Evolutionary conservation across 2,113 vertebrate species (phyloP).

Genomic region (Mellivora capensis): DNA sequence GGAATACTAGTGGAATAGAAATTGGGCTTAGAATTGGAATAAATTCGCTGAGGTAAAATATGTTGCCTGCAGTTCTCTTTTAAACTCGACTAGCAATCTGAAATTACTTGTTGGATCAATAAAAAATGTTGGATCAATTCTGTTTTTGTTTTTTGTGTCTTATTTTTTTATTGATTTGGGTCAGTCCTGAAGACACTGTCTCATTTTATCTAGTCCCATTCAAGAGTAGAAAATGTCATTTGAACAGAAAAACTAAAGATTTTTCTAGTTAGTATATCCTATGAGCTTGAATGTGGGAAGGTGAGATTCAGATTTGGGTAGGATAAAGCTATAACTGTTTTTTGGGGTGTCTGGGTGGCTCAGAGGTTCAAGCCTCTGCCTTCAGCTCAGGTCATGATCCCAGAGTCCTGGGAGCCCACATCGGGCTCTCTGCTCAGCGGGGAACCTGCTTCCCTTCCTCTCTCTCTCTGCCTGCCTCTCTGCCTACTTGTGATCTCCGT

Average conservation of each 20-base stretch:
- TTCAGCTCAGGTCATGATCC: too few relatives aligned
- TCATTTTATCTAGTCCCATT: neutral
- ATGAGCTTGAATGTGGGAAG: neutral
- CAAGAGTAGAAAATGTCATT: constrained; percentile 4
- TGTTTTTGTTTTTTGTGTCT: neutral
- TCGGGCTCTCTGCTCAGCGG: too few relatives aligned
- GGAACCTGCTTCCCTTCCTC: too few relatives aligned
- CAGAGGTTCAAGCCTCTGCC: too few relatives aligned
- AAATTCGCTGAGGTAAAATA: neutral
- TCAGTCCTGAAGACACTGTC: neutral
- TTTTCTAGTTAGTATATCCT: neutral
- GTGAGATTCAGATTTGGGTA: neutral
- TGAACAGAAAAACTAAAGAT: neutral
- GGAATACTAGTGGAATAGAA: neutral
- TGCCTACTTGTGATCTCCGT: too few relatives aligned
- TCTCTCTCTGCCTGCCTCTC: too few relatives aligned
- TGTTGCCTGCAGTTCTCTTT: neutral
- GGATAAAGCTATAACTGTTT: neutral
- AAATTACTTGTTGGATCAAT: neutral
- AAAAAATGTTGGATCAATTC: neutral
- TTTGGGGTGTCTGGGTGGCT: neutral
- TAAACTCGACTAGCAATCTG: neutral
- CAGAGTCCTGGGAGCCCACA: too few relatives aligned
- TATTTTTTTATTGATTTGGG: neutral
- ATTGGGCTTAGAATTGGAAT: neutral